Evolutionary conservation across 2,888 invertebrate species (phyloP).

Genomic region (Ommatoiulus sabulosus): DNA sequence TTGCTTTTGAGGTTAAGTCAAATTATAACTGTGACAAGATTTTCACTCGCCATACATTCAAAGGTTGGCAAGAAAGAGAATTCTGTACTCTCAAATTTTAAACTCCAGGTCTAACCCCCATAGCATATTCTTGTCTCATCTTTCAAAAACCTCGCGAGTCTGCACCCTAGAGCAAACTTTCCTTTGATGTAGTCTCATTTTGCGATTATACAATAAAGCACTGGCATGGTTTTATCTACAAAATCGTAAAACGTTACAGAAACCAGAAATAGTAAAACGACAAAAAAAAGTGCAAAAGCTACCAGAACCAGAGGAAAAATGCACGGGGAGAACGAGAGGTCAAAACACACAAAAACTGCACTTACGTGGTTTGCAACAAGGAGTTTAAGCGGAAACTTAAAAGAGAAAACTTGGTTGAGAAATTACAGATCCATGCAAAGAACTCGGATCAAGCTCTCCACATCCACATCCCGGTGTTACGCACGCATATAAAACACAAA

Average conservation of each 20-base stretch:
- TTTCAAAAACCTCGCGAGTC: not conserved
- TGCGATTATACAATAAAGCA: not conserved
- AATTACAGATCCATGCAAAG: not conserved
- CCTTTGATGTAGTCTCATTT: not conserved
- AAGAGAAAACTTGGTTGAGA: not conserved
- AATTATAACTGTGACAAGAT: too few species aligned
- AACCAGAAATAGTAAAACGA: not conserved
- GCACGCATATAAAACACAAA: constrained; percentile 1
- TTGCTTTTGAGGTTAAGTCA: too few species aligned
- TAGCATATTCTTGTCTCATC: not conserved
- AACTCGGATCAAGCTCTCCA: not conserved
- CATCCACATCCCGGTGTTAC: not conserved
- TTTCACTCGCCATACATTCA: not conserved
- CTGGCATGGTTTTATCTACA: not conserved
- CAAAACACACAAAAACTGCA: not conserved
- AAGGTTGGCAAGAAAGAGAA: not conserved
- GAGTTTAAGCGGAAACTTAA: not conserved
- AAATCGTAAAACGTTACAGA: not conserved
- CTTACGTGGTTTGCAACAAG: constrained; percentile 2
- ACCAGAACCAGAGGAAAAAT: not conserved
- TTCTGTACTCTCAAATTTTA: not conserved
- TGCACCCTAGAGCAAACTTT: not conserved
- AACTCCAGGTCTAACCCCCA: not conserved
- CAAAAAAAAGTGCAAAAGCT: not conserved
- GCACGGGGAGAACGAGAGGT: not conserved